phyloP scores from a whole-genome alignment of 1,140 invertebrate genomes.

The Periplaneta americana region DNA sequence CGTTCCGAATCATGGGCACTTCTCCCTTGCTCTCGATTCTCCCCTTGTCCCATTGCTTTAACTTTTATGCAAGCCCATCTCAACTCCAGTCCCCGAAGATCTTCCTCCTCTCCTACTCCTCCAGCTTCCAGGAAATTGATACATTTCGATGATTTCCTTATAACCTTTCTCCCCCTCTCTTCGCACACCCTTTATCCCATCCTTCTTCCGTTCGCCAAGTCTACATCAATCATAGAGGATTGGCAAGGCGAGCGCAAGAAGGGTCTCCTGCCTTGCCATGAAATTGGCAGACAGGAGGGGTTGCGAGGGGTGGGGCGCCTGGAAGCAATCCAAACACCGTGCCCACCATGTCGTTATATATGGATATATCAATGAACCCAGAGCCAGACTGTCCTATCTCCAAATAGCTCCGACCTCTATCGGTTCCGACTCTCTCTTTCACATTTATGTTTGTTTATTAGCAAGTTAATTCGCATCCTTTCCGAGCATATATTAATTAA shows the following conservation, averaged over 20 bases:
- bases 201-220: neutral
- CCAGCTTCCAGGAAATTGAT: neutral
- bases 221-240: neutral
- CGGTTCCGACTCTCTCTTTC: neutral
- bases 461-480: too few relatives aligned
- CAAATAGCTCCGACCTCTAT: neutral
- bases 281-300: neutral
- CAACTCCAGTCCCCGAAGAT: neutral
- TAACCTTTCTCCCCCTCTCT: neutral
- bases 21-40: neutral
- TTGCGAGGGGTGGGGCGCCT: neutral
- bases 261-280: neutral
- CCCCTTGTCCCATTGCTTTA: neutral
- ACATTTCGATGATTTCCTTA: neutral
- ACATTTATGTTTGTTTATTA: too few relatives aligned
- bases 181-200: neutral
- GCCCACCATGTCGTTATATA: neutral
- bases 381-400: neutral
- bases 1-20: neutral
- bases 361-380: neutral
- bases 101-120: neutral
- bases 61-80: neutral
- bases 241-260: neutral
- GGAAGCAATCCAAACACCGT: neutral
- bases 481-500: too few relatives aligned